Base-by-base conservation (phyloP, 1,140 invertebrate species). In the Ganaspis sp. region DNA sequence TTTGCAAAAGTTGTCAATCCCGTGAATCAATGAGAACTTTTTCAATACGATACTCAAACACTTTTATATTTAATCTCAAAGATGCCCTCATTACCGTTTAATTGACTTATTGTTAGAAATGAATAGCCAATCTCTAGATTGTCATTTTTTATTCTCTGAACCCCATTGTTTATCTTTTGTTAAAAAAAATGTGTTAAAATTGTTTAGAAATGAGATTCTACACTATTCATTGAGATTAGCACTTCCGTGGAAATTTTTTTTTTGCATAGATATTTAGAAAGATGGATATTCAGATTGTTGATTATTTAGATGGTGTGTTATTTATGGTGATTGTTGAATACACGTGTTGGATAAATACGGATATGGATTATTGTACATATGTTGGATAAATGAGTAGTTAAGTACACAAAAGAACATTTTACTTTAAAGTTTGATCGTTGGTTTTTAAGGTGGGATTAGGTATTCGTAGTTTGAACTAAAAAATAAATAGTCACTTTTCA, bases 11-110 rank as follows among this genome's bases (percentile, higher is more conserved):
- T 45, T 64, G 6, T 64, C 54, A 64, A 64, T 64, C 58, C 58
- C 29, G 15, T 64, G 21, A 64, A 64, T 29, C 23, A 15, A 64
- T 64, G 54, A 64, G 23, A 26, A 64, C 54, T 64, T 26, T 64
- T 64, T 26, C 1, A 64, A n/a, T 29, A 29, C 4, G n/a, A 26
- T 34, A 29, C 12, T 29, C 9, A 64, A 26, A 26, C 54, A 21
- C 8, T 64, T 64, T 29, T 64, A 29, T 15, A 21, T 54, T 12
- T 26, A 58, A 26, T 23, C 19, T 9, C 19, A 21, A 12, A 1
- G 21, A 23, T 64, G 58, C n/a, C 58, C 58, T 29, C 58, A 64
- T 64, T 64, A 34, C 26, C 26, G 29, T 64, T 58, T 64, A 29
- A 29, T 64, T n/a, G 23, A 4, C 19, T 17, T 34, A 64, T 64